Percentiles rank a stretch among this genome's conserved stretches.
phyloP scores from a whole-genome alignment of 2,113 vertebrate species.

The Podiceps cristatus region DNA sequence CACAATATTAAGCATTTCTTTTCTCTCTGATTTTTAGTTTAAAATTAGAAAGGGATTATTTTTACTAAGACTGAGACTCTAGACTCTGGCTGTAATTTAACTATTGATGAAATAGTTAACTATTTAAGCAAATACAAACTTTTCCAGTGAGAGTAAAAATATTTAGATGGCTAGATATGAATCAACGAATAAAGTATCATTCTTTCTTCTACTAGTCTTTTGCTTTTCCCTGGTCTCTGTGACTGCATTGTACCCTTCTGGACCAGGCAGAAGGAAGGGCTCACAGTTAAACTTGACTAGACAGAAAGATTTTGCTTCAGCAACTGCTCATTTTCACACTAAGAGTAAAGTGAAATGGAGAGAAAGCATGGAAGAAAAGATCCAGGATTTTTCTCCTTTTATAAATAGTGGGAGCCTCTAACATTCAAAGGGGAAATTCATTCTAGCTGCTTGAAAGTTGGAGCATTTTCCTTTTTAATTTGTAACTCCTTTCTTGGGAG shows the following conservation, averaged over 20 bases:
- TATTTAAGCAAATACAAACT: background rate
- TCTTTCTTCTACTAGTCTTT: background rate
- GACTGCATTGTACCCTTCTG: background rate
- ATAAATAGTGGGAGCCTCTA: background rate
- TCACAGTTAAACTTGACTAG: background rate
- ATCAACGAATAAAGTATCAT: background rate
- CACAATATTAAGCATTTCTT: background rate
- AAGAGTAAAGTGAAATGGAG: background rate
- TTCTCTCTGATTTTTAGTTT: background rate
- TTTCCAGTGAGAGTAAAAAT: rapidly evolving
- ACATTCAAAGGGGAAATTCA: background rate
- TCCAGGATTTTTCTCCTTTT: background rate
- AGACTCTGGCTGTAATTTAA: background rate
- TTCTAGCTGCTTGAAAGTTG: background rate
- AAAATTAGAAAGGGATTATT: background rate
- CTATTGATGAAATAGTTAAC: background rate
- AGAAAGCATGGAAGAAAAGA: background rate
- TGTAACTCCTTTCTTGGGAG: background rate
- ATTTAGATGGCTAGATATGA: background rate
- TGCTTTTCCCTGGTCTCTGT: background rate
- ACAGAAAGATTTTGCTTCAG: background rate
- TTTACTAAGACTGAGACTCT: background rate
- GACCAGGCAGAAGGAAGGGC: background rate
- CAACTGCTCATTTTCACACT: background rate
- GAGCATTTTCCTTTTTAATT: background rate